These are phyloP conservation scores for Tachuris rubrigastra DNA, from an alignment of 2,113 vertebrate species.

Conservation along the genomic window DNA sequence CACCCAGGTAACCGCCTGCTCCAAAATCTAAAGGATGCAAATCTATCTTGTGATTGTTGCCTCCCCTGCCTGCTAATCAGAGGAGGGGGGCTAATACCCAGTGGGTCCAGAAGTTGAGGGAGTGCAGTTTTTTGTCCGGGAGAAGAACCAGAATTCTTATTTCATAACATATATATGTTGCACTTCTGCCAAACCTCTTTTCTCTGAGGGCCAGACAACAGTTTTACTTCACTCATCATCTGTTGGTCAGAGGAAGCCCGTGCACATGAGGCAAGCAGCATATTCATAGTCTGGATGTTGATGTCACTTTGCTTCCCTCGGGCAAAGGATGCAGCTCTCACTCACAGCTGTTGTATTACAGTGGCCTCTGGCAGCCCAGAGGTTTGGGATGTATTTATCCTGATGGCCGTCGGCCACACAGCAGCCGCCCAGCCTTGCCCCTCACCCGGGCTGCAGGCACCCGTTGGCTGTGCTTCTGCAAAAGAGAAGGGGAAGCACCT, in stretches of 20 bases:
- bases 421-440: neutral
- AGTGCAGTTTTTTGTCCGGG: neutral
- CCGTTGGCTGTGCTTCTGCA: neutral
- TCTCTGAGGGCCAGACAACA: neutral
- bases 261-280: rapidly evolving
- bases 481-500: neutral
- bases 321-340: neutral
- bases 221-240: neutral
- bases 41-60: neutral
- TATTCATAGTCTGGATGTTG: neutral
- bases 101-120: neutral
- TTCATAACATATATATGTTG: neutral
- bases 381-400: neutral
- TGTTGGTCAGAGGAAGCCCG: neutral
- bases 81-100: neutral
- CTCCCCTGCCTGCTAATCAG: neutral
- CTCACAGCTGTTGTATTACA: neutral
- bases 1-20: neutral
- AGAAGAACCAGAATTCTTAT: neutral
- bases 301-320: neutral
- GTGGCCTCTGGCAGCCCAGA: neutral
- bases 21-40: neutral
- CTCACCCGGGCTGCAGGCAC: neutral
- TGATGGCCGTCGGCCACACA: neutral
- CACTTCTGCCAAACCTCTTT: neutral